phyloP scores from a whole-genome alignment of 2,888 invertebrate genomes.

The Seira ritae region DNA sequence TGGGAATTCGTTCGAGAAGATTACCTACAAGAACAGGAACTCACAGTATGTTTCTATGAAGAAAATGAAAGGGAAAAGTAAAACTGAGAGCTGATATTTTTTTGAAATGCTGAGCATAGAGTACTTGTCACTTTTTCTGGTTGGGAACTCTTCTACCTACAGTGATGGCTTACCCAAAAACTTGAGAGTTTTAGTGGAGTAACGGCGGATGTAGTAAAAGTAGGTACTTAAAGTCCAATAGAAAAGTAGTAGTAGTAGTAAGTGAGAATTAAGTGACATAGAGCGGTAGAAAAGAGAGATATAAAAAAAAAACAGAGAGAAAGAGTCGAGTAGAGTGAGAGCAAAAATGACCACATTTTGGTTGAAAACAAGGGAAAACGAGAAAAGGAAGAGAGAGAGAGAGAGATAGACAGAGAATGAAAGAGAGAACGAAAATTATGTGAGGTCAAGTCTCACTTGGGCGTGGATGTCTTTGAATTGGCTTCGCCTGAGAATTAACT shows the following conservation, averaged over 20 bases:
- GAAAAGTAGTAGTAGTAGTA: slow-evolving; percentile 1
- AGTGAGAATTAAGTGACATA: slow-evolving; percentile 11
- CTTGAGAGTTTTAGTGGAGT: no score
- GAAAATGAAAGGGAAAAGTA: no score
- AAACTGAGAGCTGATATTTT: no score
- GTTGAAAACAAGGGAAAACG: slow-evolving; percentile 15
- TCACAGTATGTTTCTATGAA: no score
- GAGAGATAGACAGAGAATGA: background rate
- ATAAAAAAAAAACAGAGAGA: slow-evolving; percentile 25
- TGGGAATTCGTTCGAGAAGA: no score
- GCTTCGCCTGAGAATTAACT: slow-evolving; percentile 71
- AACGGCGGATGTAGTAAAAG: background rate
- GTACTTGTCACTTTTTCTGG: no score
- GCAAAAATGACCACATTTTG: slow-evolving; percentile 35
- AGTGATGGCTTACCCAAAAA: no score
- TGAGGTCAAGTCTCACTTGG: slow-evolving; percentile 80
- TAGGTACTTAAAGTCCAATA: background rate
- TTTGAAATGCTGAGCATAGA: no score
- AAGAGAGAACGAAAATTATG: slow-evolving; percentile 23
- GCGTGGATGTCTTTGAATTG: slow-evolving; percentile 79
- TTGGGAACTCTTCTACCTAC: no score
- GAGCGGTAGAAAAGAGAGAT: slow-evolving; percentile 3
- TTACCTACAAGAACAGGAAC: no score
- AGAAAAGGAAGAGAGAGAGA: slow-evolving; percentile 17
- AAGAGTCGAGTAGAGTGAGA: background rate